Evolutionary conservation across 2,888 invertebrate genomes (phyloP), one percentile per base, ranked within the genome.

Genomic region (Pinctada fucata): DNA sequence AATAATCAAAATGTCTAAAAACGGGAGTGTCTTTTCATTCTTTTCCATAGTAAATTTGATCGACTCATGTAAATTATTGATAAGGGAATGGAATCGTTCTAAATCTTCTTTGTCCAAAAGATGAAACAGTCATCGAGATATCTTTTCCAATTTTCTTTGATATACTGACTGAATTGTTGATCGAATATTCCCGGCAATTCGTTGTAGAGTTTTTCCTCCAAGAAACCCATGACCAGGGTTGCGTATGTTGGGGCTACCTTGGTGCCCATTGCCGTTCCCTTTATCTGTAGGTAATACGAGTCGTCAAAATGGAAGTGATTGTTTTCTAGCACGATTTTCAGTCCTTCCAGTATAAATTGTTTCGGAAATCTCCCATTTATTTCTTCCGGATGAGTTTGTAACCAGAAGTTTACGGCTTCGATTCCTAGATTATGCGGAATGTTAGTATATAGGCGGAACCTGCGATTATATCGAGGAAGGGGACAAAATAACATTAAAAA

Each of bases 261-360:
- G n/a, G 71, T 71, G 16, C 71, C 71, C 52, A 71, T 71, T 4
- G 71, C 71, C 13, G 70, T 70, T 51, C 31, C 70, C 8, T 70
- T 70, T 5, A 3, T 10, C 16, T 70, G 52, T 13, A 50, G 50
- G 51, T 51, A 71, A 16, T 52, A 51, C 76, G 65, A 58, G 64
- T 63, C 48, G 51, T 74, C 70, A 51, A 79, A 73, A 50, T 66
- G n/a, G 65, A 76, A 79, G 2, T 76, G 68, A 68, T 79, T 81
- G 13, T 72, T 71, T 70, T 75, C 72, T 6, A 82, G 66, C 4
- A 82, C 68, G 2, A 79, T 3, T 66, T 50, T 52, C 3, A 74
- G 3, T 52, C 72, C 73, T n/a, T 72, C 63, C n/a, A 76, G n/a
- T 13, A 81, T 68, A 51, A 76, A 71, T 67, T 81, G 67, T 45